A percentile compares a stretch with the other conserved stretches of the same genome.
phyloP scores from a whole-genome alignment of 2,888 invertebrate genomes.

The Luffia ferchaultella region DNA sequence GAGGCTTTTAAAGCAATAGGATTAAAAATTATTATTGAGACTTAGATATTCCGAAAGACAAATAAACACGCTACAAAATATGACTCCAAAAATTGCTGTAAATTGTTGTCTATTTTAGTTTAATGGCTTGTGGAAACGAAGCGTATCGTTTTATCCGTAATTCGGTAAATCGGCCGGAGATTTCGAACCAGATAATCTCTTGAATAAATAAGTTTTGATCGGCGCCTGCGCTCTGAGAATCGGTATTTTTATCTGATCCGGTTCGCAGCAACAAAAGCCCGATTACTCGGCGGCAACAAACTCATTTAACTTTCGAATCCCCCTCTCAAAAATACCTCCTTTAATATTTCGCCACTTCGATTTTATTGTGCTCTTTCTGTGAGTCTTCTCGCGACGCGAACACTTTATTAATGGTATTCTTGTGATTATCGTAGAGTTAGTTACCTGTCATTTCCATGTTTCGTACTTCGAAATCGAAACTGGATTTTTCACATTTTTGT shows the following conservation, averaged over 20 bases:
- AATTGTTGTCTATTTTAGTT: background rate
- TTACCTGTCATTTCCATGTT: background rate
- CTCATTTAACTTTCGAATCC: constrained; percentile 60
- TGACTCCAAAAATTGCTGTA: background rate
- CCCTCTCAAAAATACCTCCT: constrained; percentile 43
- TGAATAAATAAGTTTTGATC: background rate
- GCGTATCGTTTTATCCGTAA: background rate
- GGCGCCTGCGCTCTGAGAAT: constrained; percentile 8
- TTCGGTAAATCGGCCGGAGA: background rate
- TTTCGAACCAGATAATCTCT: background rate
- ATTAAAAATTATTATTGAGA: too few relatives aligned
- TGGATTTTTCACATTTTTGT: background rate
- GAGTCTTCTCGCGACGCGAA: constrained; percentile 50
- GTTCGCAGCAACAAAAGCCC: constrained; percentile 41
- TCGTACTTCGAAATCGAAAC: background rate
- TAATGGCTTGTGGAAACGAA: background rate
- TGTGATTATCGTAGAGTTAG: constrained; percentile 28
- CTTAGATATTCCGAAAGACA: too few relatives aligned
- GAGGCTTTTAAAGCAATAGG: too few relatives aligned
- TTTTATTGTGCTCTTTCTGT: constrained; percentile 49
- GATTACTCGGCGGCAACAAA: constrained; percentile 50
- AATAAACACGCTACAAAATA: too few relatives aligned
- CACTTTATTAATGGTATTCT: constrained; percentile 46
- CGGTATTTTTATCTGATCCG: constrained; percentile 46
- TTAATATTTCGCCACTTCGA: constrained; percentile 48